Evolutionary conservation across 2,888 invertebrate species (phyloP).

Genomic region (Patella ulyssiponensis): DNA sequence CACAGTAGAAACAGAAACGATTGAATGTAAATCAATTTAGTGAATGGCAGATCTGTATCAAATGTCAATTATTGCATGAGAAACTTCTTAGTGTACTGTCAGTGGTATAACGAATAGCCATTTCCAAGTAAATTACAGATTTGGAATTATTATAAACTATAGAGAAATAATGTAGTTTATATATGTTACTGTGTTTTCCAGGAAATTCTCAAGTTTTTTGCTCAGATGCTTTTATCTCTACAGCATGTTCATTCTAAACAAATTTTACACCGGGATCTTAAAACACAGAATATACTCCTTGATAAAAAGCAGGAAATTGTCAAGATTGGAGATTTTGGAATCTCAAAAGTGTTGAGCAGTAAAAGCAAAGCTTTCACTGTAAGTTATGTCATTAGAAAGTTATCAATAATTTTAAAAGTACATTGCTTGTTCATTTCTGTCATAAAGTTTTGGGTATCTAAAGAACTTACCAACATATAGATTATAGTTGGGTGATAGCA

Average conservation of each 20-base stretch:
- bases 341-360: constrained; percentile 83
- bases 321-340: constrained; percentile 89
- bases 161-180: background rate
- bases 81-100: too few species aligned
- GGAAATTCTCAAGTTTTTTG: constrained; percentile 81
- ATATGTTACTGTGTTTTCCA: constrained; percentile 69
- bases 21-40: too few species aligned
- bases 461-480: too few species aligned
- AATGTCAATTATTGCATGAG: too few species aligned
- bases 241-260: constrained; percentile 85
- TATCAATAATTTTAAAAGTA: too few species aligned
- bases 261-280: constrained; percentile 87
- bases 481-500: too few species aligned
- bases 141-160: background rate
- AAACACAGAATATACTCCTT: constrained; percentile 87
- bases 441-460: too few species aligned
- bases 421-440: too few species aligned
- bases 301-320: constrained; percentile 80
- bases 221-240: constrained; percentile 83
- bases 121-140: too few species aligned
- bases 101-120: too few species aligned
- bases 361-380: constrained; percentile 74
- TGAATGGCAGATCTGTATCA: too few species aligned
- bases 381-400: constrained; percentile 38
- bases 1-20: too few species aligned